These are phyloP conservation scores for Ephestia elutella DNA, from an alignment of 1,140 invertebrate genomes.

Conservation along the genomic window DNA sequence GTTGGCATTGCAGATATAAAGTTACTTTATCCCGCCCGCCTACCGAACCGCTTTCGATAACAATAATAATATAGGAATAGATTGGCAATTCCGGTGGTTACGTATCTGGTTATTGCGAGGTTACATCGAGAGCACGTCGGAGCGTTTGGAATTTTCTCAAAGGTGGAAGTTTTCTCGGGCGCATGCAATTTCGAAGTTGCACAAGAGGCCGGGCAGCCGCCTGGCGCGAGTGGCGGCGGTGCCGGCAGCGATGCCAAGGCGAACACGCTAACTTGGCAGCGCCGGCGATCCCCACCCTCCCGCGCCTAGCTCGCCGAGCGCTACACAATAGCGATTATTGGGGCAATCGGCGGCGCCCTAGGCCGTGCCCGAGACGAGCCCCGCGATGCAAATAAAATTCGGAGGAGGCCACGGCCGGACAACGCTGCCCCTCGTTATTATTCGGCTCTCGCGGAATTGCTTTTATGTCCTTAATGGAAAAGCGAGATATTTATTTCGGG, in stretches of 20 bases:
- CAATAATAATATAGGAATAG: conserved; percentile 28
- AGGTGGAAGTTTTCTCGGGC: conserved; percentile 59
- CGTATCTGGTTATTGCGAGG: conserved; percentile 45
- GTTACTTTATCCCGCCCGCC: background rate
- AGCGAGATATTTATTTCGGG: conserved; percentile 70
- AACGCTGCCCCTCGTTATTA: conserved; percentile 70
- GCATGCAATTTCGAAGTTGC: conserved; percentile 59
- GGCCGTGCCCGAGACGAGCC: conserved; percentile 50
- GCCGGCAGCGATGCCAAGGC: conserved; percentile 8
- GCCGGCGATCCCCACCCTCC: background rate
- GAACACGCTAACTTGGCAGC: conserved; percentile 13
- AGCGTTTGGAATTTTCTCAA: conserved; percentile 55
- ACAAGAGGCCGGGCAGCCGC: conserved; percentile 32
- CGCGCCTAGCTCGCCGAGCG: conserved; percentile 10
- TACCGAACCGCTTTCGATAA: background rate
- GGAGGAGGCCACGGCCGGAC: conserved; percentile 58
- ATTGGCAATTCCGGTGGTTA: conserved; percentile 41
- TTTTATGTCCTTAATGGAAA: conserved; percentile 73
- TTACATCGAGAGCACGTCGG: conserved; percentile 47
- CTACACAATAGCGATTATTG: conserved; percentile 66
- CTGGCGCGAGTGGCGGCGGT: conserved; percentile 10
- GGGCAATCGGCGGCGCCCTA: conserved; percentile 60
- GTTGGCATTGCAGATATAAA: conserved; percentile 2
- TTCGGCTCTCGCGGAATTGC: conserved; percentile 70
- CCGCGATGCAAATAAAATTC: conserved; percentile 71